Evolutionary conservation across 2,113 vertebrate species (phyloP).

Genomic region (Clupea harengus): DNA sequence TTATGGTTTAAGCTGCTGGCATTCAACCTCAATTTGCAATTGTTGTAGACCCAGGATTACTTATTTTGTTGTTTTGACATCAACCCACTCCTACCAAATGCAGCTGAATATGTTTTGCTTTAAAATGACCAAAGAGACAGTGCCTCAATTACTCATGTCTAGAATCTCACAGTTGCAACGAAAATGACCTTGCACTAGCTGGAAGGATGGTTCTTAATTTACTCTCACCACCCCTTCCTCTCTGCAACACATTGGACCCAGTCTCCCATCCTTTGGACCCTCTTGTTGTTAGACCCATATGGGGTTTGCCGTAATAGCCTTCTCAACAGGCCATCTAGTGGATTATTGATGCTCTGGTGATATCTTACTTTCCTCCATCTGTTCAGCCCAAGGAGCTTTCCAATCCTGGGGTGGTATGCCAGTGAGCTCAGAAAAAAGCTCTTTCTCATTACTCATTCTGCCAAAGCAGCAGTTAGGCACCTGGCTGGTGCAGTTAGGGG

Average conservation of each 20-base stretch:
- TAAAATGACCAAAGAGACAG: neutral
- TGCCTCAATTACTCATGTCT: neutral
- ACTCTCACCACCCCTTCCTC: neutral
- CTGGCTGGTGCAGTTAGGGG: neutral
- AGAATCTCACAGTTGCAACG: neutral
- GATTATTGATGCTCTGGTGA: constrained; percentile 43
- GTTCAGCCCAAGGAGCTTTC: constrained; percentile 9
- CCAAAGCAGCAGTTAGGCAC: neutral
- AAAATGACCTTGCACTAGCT: neutral
- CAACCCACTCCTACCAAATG: neutral
- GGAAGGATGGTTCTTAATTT: neutral
- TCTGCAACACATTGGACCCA: neutral
- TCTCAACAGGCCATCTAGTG: constrained; percentile 22
- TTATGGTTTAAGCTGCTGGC: neutral
- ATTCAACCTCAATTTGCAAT: no score
- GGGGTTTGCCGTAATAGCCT: neutral
- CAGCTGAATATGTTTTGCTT: neutral
- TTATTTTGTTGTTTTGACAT: no score
- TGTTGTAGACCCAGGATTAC: no score
- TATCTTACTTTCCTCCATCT: constrained; percentile 35
- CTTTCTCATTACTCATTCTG: neutral
- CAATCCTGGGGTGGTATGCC: neutral
- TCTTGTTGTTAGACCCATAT: constrained; percentile 19
- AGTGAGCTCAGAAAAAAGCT: neutral
- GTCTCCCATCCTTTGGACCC: neutral